Percentiles rank a stretch among this genome's conserved stretches.
Evolutionary conservation across 2,113 vertebrate species (phyloP).

Genomic region (Semicossyphus pulcher): DNA sequence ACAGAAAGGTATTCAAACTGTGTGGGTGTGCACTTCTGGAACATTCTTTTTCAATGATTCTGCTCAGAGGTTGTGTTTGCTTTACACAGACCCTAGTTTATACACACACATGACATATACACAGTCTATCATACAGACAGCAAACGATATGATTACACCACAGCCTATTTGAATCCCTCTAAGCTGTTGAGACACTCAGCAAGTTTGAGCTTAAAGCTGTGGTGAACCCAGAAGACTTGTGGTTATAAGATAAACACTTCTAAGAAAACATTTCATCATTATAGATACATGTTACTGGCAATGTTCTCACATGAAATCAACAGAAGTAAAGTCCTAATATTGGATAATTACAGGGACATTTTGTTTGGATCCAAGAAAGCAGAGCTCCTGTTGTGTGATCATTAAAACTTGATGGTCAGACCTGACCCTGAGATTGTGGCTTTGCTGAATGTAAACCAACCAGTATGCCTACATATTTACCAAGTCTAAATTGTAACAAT

Average conservation of each 20-base stretch:
- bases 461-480: not conserved
- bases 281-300: no score
- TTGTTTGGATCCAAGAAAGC: not conserved
- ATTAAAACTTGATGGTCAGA: not conserved
- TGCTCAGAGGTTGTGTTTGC: not conserved
- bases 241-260: not conserved
- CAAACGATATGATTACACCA: not conserved
- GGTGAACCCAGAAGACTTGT: not conserved
- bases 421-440: not conserved
- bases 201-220: not conserved
- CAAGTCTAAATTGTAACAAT: no score
- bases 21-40: constrained; percentile 47
- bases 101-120: not conserved
- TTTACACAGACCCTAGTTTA: not conserved
- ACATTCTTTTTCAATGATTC: constrained; percentile 55
- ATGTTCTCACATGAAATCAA: no score
- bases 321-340: no score
- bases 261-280: no score
- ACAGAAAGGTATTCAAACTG: not conserved
- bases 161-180: no score
- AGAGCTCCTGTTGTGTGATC: not conserved
- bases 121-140: no score
- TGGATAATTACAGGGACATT: no score
- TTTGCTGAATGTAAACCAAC: not conserved
- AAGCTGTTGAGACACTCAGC: not conserved